Evolutionary conservation across 2,797 vertebrate genomes (phyloP).

Genomic region (Pantherophis alleghaniensis): DNA sequence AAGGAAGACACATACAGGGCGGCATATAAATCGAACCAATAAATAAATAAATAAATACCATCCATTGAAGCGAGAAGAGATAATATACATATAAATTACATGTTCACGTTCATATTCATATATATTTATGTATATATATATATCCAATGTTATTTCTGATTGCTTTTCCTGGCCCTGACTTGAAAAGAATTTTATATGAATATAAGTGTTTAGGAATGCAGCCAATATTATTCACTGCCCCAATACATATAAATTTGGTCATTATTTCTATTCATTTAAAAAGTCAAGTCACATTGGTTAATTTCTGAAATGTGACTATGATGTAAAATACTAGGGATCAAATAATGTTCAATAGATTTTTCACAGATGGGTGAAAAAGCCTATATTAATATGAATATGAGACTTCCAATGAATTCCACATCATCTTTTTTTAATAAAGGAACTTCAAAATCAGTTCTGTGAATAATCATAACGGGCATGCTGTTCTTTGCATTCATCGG

Average conservation of each 20-base stretch:
- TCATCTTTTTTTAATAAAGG: background rate
- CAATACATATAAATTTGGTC: background rate
- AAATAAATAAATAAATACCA: too few relatives aligned
- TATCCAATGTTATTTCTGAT: background rate
- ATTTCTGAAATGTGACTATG: background rate
- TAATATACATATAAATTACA: background rate
- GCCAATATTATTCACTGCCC: background rate
- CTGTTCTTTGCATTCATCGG: conserved; percentile 39
- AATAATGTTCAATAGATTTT: background rate
- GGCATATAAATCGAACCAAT: too few relatives aligned
- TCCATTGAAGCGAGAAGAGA: background rate
- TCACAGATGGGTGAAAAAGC: background rate
- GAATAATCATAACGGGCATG: conserved; percentile 12
- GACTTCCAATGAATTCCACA: background rate
- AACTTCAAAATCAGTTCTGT: background rate
- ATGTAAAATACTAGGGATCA: background rate
- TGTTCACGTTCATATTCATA: background rate
- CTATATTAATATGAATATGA: background rate
- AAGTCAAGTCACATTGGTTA: background rate
- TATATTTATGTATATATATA: background rate
- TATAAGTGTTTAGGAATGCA: background rate
- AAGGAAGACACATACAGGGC: background rate
- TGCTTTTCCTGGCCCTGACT: background rate
- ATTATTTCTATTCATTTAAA: background rate
- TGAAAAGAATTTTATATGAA: background rate